These are phyloP conservation scores for Propithecus coquereli DNA, from an alignment of 2,113 vertebrate genomes.

Conservation along the genomic window DNA sequence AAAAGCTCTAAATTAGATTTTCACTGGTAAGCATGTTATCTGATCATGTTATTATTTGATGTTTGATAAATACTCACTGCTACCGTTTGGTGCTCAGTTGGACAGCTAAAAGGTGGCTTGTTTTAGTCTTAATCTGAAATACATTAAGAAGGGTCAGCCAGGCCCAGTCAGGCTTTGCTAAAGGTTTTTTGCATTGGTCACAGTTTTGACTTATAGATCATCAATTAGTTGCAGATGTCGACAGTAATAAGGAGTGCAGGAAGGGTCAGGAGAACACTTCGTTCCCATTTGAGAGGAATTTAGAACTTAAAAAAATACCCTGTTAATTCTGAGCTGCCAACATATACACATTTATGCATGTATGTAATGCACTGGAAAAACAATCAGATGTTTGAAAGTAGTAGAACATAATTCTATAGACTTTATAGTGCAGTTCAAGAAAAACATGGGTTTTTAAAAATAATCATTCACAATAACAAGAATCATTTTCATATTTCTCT, in stretches of 20 bases:
- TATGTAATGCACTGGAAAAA: conserved; percentile 68
- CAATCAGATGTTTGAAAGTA: conserved; percentile 53
- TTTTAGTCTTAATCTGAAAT: conserved; percentile 70
- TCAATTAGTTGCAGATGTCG: conserved; percentile 82
- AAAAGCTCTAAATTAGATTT: conserved; percentile 73
- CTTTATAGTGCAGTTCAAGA: conserved; percentile 47
- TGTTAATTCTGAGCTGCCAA: conserved; percentile 72
- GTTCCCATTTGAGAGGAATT: conserved; percentile 77
- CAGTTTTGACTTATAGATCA: conserved; percentile 76
- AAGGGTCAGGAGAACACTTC: conserved; percentile 78
- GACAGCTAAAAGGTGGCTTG: conserved; percentile 65
- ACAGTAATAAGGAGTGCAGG: conserved; percentile 70
- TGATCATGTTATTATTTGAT: conserved; percentile 69
- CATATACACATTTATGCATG: conserved; percentile 64
- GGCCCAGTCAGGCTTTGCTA: conserved; percentile 50
- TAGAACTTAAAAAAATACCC: conserved; percentile 73
- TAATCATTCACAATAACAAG: neutral
- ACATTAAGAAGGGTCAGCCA: conserved; percentile 61
- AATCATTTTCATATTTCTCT: conserved; percentile 30
- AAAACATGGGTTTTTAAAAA: conserved; percentile 36
- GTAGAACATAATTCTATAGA: conserved; percentile 44
- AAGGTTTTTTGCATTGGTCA: conserved; percentile 80
- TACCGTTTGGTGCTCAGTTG: conserved; percentile 59
- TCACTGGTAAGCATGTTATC: conserved; percentile 64
- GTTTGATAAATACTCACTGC: conserved; percentile 67